Percentiles rank a stretch among this genome's conserved stretches.
Evolutionary conservation across 2,888 invertebrate genomes (phyloP).

Genomic region (Drosophila borealis): DNA sequence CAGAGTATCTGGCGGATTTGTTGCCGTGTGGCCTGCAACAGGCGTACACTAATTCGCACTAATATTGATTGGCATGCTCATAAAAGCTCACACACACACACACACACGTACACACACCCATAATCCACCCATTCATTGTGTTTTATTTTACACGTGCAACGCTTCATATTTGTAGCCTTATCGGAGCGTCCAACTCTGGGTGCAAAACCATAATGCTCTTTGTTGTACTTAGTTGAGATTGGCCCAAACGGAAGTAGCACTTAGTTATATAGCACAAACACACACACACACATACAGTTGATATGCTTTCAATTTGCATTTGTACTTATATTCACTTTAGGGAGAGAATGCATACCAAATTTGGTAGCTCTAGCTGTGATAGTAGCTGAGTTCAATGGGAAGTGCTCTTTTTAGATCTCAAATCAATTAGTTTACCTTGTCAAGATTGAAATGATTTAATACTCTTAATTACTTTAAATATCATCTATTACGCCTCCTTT

Average conservation of each 20-base stretch:
- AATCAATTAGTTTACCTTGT: too few species aligned
- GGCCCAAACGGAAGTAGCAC: constrained; percentile 44
- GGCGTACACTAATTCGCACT: constrained; percentile 53
- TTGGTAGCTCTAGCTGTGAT: background rate
- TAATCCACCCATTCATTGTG: constrained; percentile 1
- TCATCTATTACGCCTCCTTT: too few species aligned
- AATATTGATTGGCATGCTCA: constrained; percentile 62
- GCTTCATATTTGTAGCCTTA: constrained; percentile 12
- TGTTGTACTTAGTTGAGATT: constrained; percentile 25
- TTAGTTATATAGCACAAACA: constrained; percentile 12
- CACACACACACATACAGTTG: background rate
- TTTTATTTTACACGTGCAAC: constrained; percentile 14
- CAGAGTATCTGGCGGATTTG: constrained; percentile 28
- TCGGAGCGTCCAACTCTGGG: constrained; percentile 17
- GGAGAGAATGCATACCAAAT: background rate
- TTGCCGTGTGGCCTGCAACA: constrained; percentile 17
- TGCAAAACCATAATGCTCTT: constrained; percentile 26
- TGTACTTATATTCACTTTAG: background rate
- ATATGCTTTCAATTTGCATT: constrained; percentile 13
- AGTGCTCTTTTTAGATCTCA: too few species aligned
- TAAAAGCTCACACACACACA: constrained; percentile 40
- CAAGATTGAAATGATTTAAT: too few species aligned
- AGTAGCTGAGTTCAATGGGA: background rate
- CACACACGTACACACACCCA: background rate
- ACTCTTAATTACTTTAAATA: too few species aligned